Base-by-base conservation (phyloP, 1,140 invertebrate genomes). In the Drosophila fuyamai region DNA sequence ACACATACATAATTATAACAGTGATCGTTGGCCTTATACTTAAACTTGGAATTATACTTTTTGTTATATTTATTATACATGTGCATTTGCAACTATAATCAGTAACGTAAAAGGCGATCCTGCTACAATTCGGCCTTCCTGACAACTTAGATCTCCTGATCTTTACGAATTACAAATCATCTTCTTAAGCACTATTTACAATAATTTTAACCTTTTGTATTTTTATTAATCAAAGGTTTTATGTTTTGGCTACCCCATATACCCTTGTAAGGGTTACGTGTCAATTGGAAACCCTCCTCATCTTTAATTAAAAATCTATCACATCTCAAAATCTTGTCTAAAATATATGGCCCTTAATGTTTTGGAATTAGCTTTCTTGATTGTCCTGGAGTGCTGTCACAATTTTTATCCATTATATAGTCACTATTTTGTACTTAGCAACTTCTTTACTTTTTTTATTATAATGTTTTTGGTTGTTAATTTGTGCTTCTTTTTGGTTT, bases 311-410 rank as follows among this genome's bases (percentile, higher is more conserved):
- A 55, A 85, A 89, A 55, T 79, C 47, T 65, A 35, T 91, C 81
- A 63, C 82, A 73, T 18, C 50, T 38, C 13, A 79, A 66, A 40
- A 63, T 55, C 44, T 75, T 71, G n/a, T 53, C 41, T 14, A 90
- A 61, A 46, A 46, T 44, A 38, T 88, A 90, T 14, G 83, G 86
- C 10, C 81, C 83, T 43, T 65, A 65, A 50, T 66, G 79, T 61
- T 81, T 74, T 54, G 0, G 36, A 12, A 4, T 12, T 38, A 38
- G 4, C 36, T 38, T 12, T 38, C 36, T 38, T 38, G n/a, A n/a
- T n/a, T n/a, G n/a, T n/a, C n/a, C n/a, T n/a, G n/a, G n/a, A n/a
- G n/a, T n/a, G n/a, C n/a, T 38, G 36, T 38, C 36, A 38, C 10
- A 38, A 38, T 38, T 12, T 12, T 38, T 12, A 3, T 12, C 36